Percentiles rank a stretch among this genome's conserved stretches.
Evolutionary conservation across 2,113 vertebrate species (phyloP).

Genomic region (Rhineura floridana): DNA sequence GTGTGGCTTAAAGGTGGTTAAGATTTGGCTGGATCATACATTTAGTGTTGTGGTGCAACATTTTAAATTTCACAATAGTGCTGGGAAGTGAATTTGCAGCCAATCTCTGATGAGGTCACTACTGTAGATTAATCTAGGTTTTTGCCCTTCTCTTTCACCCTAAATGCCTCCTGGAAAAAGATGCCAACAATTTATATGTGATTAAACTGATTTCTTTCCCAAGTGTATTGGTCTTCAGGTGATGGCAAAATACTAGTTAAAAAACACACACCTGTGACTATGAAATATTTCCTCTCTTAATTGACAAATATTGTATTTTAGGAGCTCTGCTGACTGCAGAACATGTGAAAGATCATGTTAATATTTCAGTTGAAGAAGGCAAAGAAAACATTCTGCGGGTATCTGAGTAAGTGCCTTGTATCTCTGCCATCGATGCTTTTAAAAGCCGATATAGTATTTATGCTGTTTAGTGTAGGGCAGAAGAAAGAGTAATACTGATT

Average conservation of each 20-base stretch:
- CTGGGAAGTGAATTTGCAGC: conserved; percentile 4
- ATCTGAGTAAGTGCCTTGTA: conserved; percentile 87
- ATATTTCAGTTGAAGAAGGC: conserved; percentile 89
- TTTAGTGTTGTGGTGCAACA: not conserved
- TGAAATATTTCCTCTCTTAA: conserved; percentile 31
- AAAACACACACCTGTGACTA: no score
- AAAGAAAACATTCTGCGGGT: conserved; percentile 89
- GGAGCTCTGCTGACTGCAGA: conserved; percentile 89
- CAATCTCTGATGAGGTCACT: conserved; percentile 20
- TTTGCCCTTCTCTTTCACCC: conserved; percentile 29
- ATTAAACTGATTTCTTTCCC: conserved; percentile 37
- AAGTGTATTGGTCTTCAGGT: conserved; percentile 18
- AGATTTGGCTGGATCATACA: not conserved
- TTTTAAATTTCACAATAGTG: conserved; percentile 18
- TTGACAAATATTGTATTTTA: conserved; percentile 62
- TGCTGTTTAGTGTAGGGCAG: conserved; percentile 32
- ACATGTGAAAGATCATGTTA: conserved; percentile 86
- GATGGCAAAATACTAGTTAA: no score
- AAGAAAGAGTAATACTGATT: not conserved
- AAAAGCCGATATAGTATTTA: conserved; percentile 44
- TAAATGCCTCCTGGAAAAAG: conserved; percentile 30
- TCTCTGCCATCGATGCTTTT: conserved; percentile 56
- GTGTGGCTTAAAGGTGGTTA: not conserved
- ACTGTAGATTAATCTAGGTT: conserved; percentile 24
- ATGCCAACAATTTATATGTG: conserved; percentile 2